Conservation (phyloP, 2,113 vertebrate species). For the Stigmatopora nigra region DNA sequence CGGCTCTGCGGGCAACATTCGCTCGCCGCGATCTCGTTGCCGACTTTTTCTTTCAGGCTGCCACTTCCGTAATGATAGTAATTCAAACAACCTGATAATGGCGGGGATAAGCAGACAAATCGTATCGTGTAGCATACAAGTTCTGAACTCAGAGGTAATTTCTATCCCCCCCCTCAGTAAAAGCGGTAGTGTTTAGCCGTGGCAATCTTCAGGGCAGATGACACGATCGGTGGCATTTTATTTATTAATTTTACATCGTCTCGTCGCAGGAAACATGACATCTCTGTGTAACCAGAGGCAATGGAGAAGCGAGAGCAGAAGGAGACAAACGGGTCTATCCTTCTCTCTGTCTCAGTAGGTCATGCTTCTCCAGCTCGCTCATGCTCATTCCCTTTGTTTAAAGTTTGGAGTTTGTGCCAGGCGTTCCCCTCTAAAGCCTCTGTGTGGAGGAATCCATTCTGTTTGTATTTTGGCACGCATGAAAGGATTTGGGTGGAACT, state of each 20-base stretch:
- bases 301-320: constrained; percentile 52
- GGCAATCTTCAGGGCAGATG: constrained; percentile 68
- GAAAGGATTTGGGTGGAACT: constrained; percentile 58
- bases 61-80: constrained; percentile 63
- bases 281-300: constrained; percentile 62
- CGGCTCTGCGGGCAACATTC: constrained; percentile 53
- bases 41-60: constrained; percentile 51
- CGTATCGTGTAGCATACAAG: constrained; percentile 59
- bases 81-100: constrained; percentile 66
- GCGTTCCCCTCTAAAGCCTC: constrained; percentile 58
- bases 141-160: constrained; percentile 64
- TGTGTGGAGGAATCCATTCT: constrained; percentile 61
- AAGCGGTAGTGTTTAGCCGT: constrained; percentile 61
- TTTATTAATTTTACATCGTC: constrained; percentile 70
- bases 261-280: constrained; percentile 63
- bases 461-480: constrained; percentile 60
- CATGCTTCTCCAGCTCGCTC: constrained; percentile 63
- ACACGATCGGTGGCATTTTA: constrained; percentile 62
- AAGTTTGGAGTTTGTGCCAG: constrained; percentile 65
- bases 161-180: constrained; percentile 52
- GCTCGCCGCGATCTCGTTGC: constrained; percentile 38
- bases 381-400: constrained; percentile 65
- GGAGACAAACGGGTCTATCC: constrained; percentile 67
- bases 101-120: constrained; percentile 56
- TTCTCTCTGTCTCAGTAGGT: constrained; percentile 66